Conservation (phyloP, 2,797 vertebrate species). For the Epinephelus coioides region DNA sequence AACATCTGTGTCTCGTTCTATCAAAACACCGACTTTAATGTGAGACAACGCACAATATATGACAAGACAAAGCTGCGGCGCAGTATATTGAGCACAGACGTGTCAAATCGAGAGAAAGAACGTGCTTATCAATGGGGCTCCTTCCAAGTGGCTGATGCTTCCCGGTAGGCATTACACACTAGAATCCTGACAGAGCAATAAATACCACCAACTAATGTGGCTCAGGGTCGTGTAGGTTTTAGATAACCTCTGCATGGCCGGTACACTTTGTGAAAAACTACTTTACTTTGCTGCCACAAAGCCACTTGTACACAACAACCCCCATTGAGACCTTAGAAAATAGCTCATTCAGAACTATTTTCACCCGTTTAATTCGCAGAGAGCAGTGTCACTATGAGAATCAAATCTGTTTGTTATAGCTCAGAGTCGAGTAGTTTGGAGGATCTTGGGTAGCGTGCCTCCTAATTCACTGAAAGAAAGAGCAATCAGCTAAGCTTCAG, state of each 20-base stretch:
- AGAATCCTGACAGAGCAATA: slow-evolving; percentile 61
- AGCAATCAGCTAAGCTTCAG: slow-evolving; percentile 80
- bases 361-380: slow-evolving; percentile 37
- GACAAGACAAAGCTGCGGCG: slow-evolving; percentile 53
- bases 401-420: slow-evolving; percentile 77
- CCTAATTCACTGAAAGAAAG: slow-evolving; percentile 75
- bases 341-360: slow-evolving; percentile 52
- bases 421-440: slow-evolving; percentile 70
- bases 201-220: slow-evolving; percentile 63
- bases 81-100: slow-evolving; percentile 43
- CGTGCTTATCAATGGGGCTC: slow-evolving; percentile 53
- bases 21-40: slow-evolving; percentile 56
- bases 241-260: slow-evolving; percentile 47
- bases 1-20: slow-evolving; percentile 73
- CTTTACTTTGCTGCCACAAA: slow-evolving; percentile 49
- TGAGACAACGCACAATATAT: slow-evolving; percentile 64
- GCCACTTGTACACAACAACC: slow-evolving; percentile 7
- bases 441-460: slow-evolving; percentile 59
- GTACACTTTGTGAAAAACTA: slow-evolving; percentile 37
- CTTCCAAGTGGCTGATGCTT: slow-evolving; percentile 23
- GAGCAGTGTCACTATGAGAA: slow-evolving; percentile 63
- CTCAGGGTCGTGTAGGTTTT: slow-evolving; percentile 49
- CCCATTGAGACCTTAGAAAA: slow-evolving; percentile 26
- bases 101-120: slow-evolving; percentile 64
- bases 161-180: slow-evolving; percentile 34